Conservation (phyloP, 2,888 invertebrate genomes). For the Sisyra nigra region DNA sequence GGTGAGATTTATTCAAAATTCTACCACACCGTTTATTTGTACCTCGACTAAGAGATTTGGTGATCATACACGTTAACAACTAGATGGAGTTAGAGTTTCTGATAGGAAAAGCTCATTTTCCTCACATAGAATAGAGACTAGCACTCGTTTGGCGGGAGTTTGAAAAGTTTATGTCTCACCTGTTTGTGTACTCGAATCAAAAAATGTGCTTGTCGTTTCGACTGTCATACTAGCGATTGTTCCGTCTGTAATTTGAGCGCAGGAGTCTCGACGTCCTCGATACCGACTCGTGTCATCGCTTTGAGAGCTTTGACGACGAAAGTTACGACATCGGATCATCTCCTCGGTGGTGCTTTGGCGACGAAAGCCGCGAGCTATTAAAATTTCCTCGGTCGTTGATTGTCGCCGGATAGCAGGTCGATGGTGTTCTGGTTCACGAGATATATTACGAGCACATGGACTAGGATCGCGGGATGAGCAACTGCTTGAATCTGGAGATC, state of each 20-base stretch:
- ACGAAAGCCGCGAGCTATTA: conserved; percentile 78
- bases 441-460: conserved; percentile 47
- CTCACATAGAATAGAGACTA: too few relatives aligned
- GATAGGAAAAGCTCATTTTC: too few relatives aligned
- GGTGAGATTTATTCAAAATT: background rate
- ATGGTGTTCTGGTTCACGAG: conserved; percentile 30
- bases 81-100: too few relatives aligned
- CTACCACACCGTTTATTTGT: too few relatives aligned
- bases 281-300: conserved; percentile 63
- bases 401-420: conserved; percentile 68
- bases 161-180: conserved; percentile 42
- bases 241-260: conserved; percentile 81
- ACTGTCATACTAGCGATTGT: conserved; percentile 87
- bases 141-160: too few relatives aligned
- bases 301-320: conserved; percentile 78
- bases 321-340: conserved; percentile 83
- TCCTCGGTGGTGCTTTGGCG: conserved; percentile 84
- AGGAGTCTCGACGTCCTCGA: conserved; percentile 65
- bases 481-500: conserved; percentile 56
- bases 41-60: too few relatives aligned
- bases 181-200: conserved; percentile 84
- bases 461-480: conserved; percentile 78
- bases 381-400: conserved; percentile 81
- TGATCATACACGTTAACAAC: too few relatives aligned
- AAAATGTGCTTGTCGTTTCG: conserved; percentile 82